phyloP scores from a whole-genome alignment of 2,888 invertebrate genomes.

The Machimus atricapillus region DNA sequence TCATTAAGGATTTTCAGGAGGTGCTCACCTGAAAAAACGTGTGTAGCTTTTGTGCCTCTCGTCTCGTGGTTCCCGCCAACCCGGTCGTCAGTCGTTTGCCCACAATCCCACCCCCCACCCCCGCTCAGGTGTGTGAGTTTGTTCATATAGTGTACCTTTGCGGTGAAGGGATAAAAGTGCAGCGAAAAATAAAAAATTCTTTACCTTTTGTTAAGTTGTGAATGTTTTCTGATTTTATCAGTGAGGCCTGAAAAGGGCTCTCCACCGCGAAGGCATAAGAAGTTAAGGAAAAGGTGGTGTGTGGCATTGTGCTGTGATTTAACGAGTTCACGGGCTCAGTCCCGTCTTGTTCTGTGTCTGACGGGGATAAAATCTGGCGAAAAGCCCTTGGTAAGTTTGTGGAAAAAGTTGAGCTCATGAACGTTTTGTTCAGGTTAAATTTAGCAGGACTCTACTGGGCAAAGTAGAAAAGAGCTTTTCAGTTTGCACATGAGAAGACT shows the following conservation, averaged over 20 bases:
- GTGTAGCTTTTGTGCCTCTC: neutral
- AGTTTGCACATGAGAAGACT: neutral
- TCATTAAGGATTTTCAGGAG: conserved; percentile 26
- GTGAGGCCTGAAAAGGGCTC: neutral
- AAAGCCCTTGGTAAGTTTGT: neutral
- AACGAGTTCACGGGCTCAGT: neutral
- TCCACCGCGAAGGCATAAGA: neutral
- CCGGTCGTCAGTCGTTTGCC: neutral
- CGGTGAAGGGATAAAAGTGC: neutral
- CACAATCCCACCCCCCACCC: neutral
- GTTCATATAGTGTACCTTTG: neutral
- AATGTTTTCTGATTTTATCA: neutral
- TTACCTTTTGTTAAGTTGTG: neutral
- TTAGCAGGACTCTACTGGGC: neutral
- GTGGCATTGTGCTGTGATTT: neutral
- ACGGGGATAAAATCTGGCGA: neutral
- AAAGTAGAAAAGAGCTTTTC: neutral
- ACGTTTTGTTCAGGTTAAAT: neutral
- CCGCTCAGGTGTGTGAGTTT: neutral
- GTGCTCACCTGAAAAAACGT: neutral
- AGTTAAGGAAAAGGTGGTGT: neutral
- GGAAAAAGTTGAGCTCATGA: neutral
- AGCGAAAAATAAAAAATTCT: neutral
- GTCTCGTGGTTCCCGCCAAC: neutral
- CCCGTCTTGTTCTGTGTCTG: neutral